Percentiles rank a stretch among this genome's conserved stretches.
Conservation (phyloP, 1,140 invertebrate species). For the Ostrea denselamellosa region DNA sequence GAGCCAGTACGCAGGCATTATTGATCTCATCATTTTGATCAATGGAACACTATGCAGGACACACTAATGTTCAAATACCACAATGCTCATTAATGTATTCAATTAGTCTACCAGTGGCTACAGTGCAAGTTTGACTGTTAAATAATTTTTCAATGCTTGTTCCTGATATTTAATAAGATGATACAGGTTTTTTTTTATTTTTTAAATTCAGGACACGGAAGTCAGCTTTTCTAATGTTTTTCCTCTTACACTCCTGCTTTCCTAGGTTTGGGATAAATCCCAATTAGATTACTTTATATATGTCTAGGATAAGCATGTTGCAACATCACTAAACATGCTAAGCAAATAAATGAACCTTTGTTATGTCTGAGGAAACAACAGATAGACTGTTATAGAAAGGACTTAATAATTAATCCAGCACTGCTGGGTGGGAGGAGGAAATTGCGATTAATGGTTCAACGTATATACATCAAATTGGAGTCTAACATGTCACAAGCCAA, state of each 20-base stretch:
- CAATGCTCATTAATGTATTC: constrained; percentile 30
- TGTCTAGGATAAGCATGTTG: neutral
- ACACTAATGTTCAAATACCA: constrained; percentile 35
- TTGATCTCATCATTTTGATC: constrained; percentile 27
- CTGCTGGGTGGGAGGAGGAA: constrained; percentile 18
- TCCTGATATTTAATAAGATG: neutral
- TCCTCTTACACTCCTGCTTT: neutral
- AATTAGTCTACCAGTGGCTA: neutral
- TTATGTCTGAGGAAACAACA: constrained; percentile 21
- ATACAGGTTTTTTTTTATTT: neutral
- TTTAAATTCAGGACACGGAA: neutral
- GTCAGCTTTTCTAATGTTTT: neutral
- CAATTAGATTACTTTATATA: constrained; percentile 37
- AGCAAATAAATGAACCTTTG: constrained; percentile 28
- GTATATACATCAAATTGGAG: neutral
- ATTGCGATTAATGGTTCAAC: neutral
- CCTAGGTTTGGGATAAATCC: neutral
- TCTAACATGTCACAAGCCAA: constrained; percentile 31
- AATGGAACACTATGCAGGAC: constrained; percentile 16
- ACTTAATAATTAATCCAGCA: constrained; percentile 19
- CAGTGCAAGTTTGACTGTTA: neutral
- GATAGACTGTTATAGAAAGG: neutral
- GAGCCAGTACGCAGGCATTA: constrained; percentile 22
- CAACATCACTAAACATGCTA: neutral
- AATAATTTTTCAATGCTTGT: neutral